Base-by-base conservation (phyloP, 23 tunicate genomes). In the Oikopleura vanhoeffeni region DNA sequence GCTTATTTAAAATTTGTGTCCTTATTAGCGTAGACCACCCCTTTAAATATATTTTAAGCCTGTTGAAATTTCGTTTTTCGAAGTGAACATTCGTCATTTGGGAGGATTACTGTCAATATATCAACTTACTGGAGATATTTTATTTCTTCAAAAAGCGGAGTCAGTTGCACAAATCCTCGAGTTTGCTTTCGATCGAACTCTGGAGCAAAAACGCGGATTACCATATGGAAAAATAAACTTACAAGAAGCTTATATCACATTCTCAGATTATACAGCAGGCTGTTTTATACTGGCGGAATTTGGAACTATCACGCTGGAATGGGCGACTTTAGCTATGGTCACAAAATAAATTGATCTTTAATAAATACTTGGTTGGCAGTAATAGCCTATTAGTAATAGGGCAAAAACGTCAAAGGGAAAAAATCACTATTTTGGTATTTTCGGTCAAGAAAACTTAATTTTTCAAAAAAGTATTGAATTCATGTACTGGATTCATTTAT, bases 101-200 rank as follows among this genome's bases (percentile, higher is more conserved):
- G 98, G 98, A 57, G 98, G 98, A 49, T 83, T 93, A 24, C 83
- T 93, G 41, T 84, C 98, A 34, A 93, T 93, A 0, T 93, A 90
- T 41, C 86, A 76, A 40, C 87, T 93, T 13, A 87, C 98, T 41
- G 91, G 91, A 28, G 95, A 93, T 41, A 41, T 77, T 0, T 67
- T 88, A 27, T 86, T 93, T 41, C 41, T 85, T n/a, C 85, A 88
- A 41, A 87, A 93, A 85, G 98, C 98, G 32, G 86, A 83, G 40
- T 57, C 40, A 18, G 67, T 93, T 41, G 93, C 94, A 3, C 91
- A 93, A 0, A 83, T 84, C 32, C 76, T 93, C 0, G 49, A 87
- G 28, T 91, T 91, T 41, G 98, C 98, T 4, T 93, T 93, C 49
- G n/a, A n/a, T n/a, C n/a, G n/a, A n/a, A n/a, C n/a, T n/a, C n/a